Base-by-base conservation (phyloP, 2,888 invertebrate genomes). In the Perdita meconis region DNA sequence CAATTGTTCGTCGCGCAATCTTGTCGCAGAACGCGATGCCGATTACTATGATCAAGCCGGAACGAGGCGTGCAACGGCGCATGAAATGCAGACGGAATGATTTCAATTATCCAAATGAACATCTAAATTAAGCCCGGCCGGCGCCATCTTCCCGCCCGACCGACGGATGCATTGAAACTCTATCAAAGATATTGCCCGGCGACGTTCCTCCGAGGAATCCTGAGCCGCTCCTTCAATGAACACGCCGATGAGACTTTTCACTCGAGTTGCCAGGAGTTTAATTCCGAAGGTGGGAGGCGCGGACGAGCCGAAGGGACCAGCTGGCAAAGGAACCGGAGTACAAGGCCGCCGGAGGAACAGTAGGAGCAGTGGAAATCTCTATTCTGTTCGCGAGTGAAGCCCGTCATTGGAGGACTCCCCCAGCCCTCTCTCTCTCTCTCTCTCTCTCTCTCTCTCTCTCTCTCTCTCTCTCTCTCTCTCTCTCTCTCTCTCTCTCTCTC, bases 81-180 rank as follows among this genome's bases (percentile, higher is more conserved):
- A 80, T 88, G 86, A 89, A 89, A 89, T 86, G 77, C 81, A 79
- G 83, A 82, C 82, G 83, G 82, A 89, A 90, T 83, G 82, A 87
- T 88, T 89, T 89, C 90, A 89, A 90, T 90, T 90, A 89, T 88
- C 84, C 83, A 85, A 88, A 89, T 82, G 85, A 86, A 83, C 80
- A 78, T 83, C 67, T 77, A 63, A 53, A 77, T 76, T 61, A 66
- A 82, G 60, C 59, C 8, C 22, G 26, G 66, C 51, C 19, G 16
- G 1, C 65, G 55, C 56, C 70, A 53, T 65, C 68, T 69, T 82
- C 53, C 56, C 47, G 36, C 36, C 22, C 36, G 42, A 38, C 26
- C 26, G 44, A 19, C 38, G 47, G 36, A 50, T 66, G 61, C 74
- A 71, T 79, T 73, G 73, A 77, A 79, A 84, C 72, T 78, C 82